These are phyloP conservation scores for Prochilodus magdalenae DNA, from an alignment of 2,113 vertebrate species.

Conservation along the genomic window DNA sequence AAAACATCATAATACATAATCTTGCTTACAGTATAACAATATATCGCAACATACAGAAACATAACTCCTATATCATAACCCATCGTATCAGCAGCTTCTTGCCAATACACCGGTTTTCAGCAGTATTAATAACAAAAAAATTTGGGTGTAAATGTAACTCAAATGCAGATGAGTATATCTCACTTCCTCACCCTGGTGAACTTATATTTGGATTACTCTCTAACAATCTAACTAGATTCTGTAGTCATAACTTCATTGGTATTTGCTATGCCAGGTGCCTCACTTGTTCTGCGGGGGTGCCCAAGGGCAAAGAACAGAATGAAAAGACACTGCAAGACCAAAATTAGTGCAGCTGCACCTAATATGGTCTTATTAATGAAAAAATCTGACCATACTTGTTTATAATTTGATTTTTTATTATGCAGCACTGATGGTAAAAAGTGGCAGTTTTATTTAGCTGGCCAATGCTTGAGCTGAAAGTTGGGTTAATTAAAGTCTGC, in stretches of 20 bases:
- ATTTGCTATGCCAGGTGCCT: background rate
- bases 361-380: background rate
- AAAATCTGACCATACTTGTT: background rate
- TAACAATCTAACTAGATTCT: background rate
- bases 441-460: background rate
- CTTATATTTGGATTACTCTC: background rate
- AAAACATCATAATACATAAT: no score
- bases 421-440: background rate
- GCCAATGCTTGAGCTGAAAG: background rate
- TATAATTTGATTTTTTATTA: background rate
- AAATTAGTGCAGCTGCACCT: background rate
- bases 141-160: no score
- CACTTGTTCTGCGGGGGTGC: background rate
- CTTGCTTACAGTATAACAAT: no score
- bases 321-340: background rate
- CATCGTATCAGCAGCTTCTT: no score
- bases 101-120: no score
- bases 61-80: no score
- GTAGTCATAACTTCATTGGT: background rate
- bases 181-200: no score
- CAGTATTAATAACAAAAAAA: no score
- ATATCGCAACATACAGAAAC: no score
- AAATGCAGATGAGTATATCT: no score
- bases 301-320: background rate
- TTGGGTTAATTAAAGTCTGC: constrained; percentile 10